Conservation (phyloP, 2,888 invertebrate genomes). For the Andrena marginata region DNA sequence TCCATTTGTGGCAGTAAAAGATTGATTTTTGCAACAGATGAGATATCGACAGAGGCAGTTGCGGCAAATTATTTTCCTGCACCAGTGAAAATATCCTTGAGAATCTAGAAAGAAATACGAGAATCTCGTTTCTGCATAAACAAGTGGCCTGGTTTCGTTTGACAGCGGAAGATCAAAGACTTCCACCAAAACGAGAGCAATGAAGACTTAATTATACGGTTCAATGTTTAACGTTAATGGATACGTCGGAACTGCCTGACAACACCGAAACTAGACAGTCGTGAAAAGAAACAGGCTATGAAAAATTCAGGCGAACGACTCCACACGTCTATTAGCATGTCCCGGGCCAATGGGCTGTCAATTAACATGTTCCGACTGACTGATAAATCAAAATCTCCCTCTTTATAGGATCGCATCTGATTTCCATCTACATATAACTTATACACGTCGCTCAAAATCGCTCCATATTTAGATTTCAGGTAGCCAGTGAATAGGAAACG, state of each 20-base stretch:
- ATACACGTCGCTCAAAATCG: slow-evolving; percentile 10
- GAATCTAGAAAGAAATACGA: background rate
- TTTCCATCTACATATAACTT: slow-evolving; percentile 10
- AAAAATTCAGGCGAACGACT: slow-evolving; percentile 1
- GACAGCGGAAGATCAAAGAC: background rate
- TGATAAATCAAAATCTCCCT: background rate
- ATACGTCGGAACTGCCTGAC: background rate
- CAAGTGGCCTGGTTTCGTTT: background rate
- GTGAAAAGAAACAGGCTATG: background rate
- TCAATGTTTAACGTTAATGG: background rate
- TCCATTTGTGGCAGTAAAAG: background rate
- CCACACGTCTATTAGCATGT: background rate
- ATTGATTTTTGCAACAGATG: slow-evolving; percentile 10
- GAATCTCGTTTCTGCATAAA: background rate
- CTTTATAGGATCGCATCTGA: background rate
- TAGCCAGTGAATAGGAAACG: slow-evolving; percentile 1
- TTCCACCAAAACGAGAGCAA: background rate
- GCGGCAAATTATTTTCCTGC: too few species aligned
- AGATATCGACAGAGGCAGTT: background rate
- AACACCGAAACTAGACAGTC: background rate
- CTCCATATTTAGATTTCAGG: slow-evolving; percentile 16
- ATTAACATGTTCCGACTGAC: background rate
- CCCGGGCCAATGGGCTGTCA: background rate
- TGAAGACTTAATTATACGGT: background rate
- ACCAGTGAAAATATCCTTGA: background rate